These are phyloP conservation scores for Pluvialis apricaria DNA, from an alignment of 2,113 vertebrate genomes.

Conservation along the genomic window DNA sequence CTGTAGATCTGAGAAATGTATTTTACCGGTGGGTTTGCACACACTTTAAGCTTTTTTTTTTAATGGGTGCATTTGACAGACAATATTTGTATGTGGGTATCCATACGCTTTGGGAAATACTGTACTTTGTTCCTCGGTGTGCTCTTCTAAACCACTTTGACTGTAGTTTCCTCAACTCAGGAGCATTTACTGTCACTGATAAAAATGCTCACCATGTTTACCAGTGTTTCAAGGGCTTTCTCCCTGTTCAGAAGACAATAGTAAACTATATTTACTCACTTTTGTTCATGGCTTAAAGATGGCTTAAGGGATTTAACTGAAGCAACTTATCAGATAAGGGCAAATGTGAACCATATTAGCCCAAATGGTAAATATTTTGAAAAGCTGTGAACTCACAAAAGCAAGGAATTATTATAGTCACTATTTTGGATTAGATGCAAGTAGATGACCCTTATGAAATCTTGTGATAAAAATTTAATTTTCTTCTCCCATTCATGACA, in stretches of 20 bases:
- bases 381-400: not conserved
- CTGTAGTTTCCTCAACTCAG: not conserved
- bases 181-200: not conserved
- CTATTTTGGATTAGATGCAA: not conserved
- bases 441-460: not conserved
- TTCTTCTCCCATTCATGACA: not conserved
- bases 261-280: not conserved
- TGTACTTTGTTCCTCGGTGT: not conserved
- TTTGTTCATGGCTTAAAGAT: not conserved
- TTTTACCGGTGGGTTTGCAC: not conserved
- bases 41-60: not conserved
- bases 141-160: not conserved
- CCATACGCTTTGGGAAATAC: not conserved
- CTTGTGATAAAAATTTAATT: not conserved
- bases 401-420: not conserved
- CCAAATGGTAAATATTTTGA: not conserved
- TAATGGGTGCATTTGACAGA: not conserved
- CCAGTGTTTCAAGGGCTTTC: slow-evolving; percentile 5
- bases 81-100: not conserved
- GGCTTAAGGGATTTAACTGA: slow-evolving; percentile 26
- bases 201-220: not conserved
- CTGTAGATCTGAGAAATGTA: not conserved
- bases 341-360: not conserved
- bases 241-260: not conserved
- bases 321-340: not conserved